Evolutionary conservation across 2,888 invertebrate species (phyloP).

Genomic region (Thereva nobilitata): DNA sequence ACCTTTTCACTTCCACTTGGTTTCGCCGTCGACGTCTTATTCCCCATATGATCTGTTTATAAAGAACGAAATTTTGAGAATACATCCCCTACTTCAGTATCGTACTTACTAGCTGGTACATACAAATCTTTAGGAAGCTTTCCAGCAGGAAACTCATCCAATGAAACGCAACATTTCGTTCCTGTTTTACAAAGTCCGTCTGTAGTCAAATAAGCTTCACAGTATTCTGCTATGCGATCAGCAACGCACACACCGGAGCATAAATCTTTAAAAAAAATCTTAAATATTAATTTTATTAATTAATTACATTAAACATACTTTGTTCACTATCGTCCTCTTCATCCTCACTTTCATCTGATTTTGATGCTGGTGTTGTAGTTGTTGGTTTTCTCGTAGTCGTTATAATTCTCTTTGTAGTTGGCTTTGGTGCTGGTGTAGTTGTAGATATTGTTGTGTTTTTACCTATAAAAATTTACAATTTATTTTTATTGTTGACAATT

Average conservation of each 20-base stretch:
- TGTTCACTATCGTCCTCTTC: conserved; percentile 46
- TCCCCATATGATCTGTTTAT: conserved; percentile 52
- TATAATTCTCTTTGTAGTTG: conserved; percentile 47
- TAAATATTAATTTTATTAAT: not conserved
- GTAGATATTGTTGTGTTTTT: conserved; percentile 49
- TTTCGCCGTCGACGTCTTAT: conserved; percentile 55
- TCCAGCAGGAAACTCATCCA: conserved; percentile 70
- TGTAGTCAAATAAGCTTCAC: conserved; percentile 79
- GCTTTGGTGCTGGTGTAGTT: conserved; percentile 48
- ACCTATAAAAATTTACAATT: not conserved
- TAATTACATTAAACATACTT: conserved; percentile 3
- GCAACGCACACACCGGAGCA: conserved; percentile 86
- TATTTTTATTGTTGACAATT: not conserved
- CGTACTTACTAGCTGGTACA: conserved; percentile 65
- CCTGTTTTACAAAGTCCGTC: conserved; percentile 74
- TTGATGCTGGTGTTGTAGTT: conserved; percentile 48
- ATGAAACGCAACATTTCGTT: conserved; percentile 79
- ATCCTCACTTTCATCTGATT: conserved; percentile 47
- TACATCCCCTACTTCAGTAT: conserved; percentile 44
- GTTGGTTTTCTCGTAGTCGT: conserved; percentile 52
- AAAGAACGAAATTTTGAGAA: conserved; percentile 43
- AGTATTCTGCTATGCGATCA: conserved; percentile 79
- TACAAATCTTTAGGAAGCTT: conserved; percentile 73
- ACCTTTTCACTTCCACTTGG: conserved; percentile 49
- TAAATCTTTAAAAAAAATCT: conserved; percentile 43